Conservation (phyloP, 2,797 vertebrate genomes). For the Antrozous pallidus region DNA sequence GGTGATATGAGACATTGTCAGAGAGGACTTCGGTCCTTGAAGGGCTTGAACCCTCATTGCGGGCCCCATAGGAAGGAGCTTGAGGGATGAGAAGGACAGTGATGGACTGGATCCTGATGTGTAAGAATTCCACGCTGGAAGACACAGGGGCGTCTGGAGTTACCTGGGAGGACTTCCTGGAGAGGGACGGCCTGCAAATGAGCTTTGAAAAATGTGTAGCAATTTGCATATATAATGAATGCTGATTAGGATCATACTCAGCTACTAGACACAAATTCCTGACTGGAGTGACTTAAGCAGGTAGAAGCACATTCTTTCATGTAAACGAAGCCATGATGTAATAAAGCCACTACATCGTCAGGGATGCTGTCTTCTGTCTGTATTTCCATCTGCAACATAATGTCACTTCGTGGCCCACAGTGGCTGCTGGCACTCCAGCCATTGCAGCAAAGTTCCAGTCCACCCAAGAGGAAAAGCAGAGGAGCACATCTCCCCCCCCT, state of each 20-base stretch:
- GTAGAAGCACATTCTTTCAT: not conserved
- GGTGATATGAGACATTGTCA: not conserved
- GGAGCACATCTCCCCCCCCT: too few species aligned
- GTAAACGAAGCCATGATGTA: not conserved
- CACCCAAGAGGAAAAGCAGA: not conserved
- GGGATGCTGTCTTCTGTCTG: not conserved
- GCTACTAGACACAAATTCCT: not conserved
- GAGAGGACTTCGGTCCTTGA: not conserved
- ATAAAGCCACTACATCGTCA: not conserved
- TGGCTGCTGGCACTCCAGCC: not conserved
- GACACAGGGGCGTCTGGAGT: not conserved
- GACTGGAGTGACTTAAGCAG: not conserved
- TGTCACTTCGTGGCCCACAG: not conserved
- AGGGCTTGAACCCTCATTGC: not conserved
- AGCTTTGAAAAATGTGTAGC: not conserved
- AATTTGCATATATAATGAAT: not conserved
- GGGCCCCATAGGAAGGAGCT: not conserved
- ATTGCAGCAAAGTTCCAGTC: not conserved
- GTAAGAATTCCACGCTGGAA: not conserved
- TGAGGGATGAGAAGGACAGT: not conserved
- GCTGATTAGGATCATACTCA: not conserved
- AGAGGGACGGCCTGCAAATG: not conserved
- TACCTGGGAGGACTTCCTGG: not conserved
- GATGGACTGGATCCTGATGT: not conserved
- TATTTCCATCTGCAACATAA: not conserved